Evolutionary conservation across 1,140 invertebrate species (phyloP), one percentile per base, ranked within the genome.

Genomic region (Brachionus angularis): DNA sequence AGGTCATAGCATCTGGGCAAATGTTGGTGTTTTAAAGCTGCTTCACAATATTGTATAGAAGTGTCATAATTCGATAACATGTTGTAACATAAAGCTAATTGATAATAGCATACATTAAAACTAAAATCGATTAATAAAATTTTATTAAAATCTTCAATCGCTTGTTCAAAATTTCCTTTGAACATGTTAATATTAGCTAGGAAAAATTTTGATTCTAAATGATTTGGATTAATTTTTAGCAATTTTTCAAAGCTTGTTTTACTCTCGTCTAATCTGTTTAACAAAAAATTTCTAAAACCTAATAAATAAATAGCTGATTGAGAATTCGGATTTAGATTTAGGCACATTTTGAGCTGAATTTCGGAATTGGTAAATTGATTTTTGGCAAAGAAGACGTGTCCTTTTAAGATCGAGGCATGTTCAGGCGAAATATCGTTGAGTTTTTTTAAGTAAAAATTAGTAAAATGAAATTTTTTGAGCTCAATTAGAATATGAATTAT

Each of bases 281-380:
- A 36, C n/a, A 58, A 16, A 29, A 58, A 58, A 39, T 58, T 58
- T 23, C 53, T 36, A 18, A 58, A 12, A 23, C 53, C 53, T 8
- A 58, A n/a, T 14, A 58, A 39, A 39, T 39, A 58, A 36, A 58
- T 39, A 8, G 53, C 53, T 23, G 21, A 18, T 58, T 58, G 53
- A 58, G 33, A 39, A 21, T 31, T 58, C n/a, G 53, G 53, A 23
- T 58, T 58, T 2, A 58, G 36, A 34, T 58, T 58, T 1, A 58
- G 33, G 1, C 33, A 58, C n/a, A 58, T 23, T n/a, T 58, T 31
- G 21, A 58, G 53, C 16, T 58, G 53, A 1, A 58, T 23, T 29
- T 58, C 53, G 5, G 53, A 58, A n/a, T 58, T 58, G 33, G 53
- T 58, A 34, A 39, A 39, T 58, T 58, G 53, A 42, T 58, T 58